Base-by-base conservation (phyloP, 2,888 invertebrate species). In the Epirrita christyi region DNA sequence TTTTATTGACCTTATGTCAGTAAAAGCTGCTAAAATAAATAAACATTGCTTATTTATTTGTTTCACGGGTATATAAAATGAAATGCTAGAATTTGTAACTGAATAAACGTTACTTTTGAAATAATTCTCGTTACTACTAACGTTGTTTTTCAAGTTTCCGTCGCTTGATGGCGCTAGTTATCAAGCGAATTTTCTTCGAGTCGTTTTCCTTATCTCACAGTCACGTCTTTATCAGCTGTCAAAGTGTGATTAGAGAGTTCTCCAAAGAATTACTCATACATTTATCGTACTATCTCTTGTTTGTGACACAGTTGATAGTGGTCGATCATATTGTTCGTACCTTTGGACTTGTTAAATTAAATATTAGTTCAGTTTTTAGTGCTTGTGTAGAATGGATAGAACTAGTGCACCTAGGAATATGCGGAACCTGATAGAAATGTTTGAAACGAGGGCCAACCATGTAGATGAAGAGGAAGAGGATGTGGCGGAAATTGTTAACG, bases 351-450 rank as follows among this genome's bases (percentile, higher is more conserved):
- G 32, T 38, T 6, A 10, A 40, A 36, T 34, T 28, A 11, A 11
- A 28, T 28, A 28, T 11, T 6, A 27, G 5, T 27, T n/a, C 27
- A 15, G 21, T 21, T 21, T 3, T 21, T 3, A 21, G 7, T 27
- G 50, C 46, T 43, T 1, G 10, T 8, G 37, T 43, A 72, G 61
- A 61, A 86, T 87, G 86, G 80, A 75, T 55, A 65, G 54, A 42
- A 72, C 63, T 60, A 73, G 64, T 61, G 62, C 61, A 49, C 71
- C 66, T 38, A 78, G 64, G 49, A 83, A 86, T 59, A 84, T 86
- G 81, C 78, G 78, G 45, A 71, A 82, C 68, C 78, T 90, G 32
- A 91, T 91, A 67, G 74, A 87, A 63, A 82, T 89, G 78, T 91
- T 89, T 56, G 91, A 91, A 71, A 66, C 76, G n/a, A 76, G 79